These are phyloP conservation scores for Nephrotoma appendiculata DNA, from an alignment of 2,888 invertebrate species.

Conservation along the genomic window DNA sequence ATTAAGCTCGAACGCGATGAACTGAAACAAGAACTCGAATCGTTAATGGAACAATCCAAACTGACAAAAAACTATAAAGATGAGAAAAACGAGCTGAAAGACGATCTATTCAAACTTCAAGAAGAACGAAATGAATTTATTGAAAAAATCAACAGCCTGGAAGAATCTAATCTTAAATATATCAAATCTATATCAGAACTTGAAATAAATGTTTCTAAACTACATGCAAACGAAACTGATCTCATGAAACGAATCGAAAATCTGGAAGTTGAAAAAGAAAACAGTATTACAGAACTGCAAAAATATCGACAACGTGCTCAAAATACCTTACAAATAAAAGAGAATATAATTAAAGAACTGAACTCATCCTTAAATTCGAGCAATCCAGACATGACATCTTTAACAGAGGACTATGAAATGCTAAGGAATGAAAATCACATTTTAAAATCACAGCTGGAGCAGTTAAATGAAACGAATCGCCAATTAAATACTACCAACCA, in stretches of 20 bases:
- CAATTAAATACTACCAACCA: constrained; percentile 9
- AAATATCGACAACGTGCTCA: constrained; percentile 69
- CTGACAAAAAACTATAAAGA: constrained; percentile 11
- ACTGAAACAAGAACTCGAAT: constrained; percentile 18
- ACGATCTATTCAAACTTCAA: constrained; percentile 15
- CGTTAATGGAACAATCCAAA: constrained; percentile 21
- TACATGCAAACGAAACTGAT: constrained; percentile 33
- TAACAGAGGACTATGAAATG: constrained; percentile 39
- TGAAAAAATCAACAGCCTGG: constrained; percentile 17
- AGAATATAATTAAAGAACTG: constrained; percentile 50
- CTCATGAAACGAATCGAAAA: constrained; percentile 35
- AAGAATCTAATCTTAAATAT: constrained; percentile 19
- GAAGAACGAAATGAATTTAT: constrained; percentile 21
- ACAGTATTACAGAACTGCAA: constrained; percentile 42
- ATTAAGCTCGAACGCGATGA: constrained; percentile 24
- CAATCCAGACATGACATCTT: constrained; percentile 31
- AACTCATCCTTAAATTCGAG: constrained; percentile 25
- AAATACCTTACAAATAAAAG: constrained; percentile 60
- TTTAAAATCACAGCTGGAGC: constrained; percentile 19
- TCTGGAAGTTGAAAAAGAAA: constrained; percentile 33
- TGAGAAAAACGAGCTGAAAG: constrained; percentile 20
- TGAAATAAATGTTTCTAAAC: constrained; percentile 29
- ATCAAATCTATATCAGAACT: constrained; percentile 27
- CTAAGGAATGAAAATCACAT: constrained; percentile 30
- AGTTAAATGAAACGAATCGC: constrained; percentile 17